These are phyloP conservation scores for Sphenopsis melanotis DNA, from an alignment of 2,797 vertebrate genomes.

Conservation along the genomic window DNA sequence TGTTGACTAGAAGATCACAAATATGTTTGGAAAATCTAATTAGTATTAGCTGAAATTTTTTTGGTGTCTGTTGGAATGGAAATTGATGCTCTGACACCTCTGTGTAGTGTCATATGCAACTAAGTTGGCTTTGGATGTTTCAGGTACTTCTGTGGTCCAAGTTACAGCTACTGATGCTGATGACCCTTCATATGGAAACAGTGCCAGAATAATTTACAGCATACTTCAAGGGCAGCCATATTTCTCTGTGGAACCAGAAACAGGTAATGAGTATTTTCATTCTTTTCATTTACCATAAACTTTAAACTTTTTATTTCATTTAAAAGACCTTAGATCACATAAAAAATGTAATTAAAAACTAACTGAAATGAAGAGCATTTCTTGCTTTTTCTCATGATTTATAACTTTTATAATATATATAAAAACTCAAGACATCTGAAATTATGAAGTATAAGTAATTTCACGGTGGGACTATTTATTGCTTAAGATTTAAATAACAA, in stretches of 20 bases:
- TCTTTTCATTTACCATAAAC: background rate
- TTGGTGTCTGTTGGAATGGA: background rate
- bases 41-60: background rate
- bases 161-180: slow-evolving; percentile 92
- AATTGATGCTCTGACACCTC: slow-evolving; percentile 36
- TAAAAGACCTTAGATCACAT: background rate
- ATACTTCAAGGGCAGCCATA: slow-evolving; percentile 95
- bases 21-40: background rate
- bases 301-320: background rate
- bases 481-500: background rate
- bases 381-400: background rate
- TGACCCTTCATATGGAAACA: slow-evolving; percentile 93
- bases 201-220: slow-evolving; percentile 94
- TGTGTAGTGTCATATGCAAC: slow-evolving; percentile 5
- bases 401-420: background rate
- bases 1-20: background rate
- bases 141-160: slow-evolving; percentile 93
- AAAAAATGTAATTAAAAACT: background rate
- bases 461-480: background rate
- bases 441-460: background rate
- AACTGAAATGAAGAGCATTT: background rate
- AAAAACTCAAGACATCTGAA: background rate
- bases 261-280: slow-evolving; percentile 66
- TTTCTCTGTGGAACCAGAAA: slow-evolving; percentile 94
- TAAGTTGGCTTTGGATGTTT: slow-evolving; percentile 65